Conservation (phyloP, 2,113 vertebrate species). For the Actinemys pallida region DNA sequence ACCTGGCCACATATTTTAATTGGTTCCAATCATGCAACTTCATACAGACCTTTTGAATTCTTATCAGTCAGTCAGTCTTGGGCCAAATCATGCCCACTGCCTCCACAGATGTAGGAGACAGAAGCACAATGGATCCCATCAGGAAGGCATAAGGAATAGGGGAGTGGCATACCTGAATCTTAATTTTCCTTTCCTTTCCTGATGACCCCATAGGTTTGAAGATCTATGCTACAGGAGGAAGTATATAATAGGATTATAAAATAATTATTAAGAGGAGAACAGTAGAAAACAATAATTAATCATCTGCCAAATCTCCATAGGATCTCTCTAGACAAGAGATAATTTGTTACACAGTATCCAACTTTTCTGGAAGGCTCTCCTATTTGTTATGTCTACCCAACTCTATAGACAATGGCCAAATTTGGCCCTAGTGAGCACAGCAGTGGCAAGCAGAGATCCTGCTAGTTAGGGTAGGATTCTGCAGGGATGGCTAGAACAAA, state of each 20-base stretch:
- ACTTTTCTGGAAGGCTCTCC: neutral
- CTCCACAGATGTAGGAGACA: neutral
- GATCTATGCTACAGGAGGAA: neutral
- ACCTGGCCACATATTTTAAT: conserved; percentile 35
- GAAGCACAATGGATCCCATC: neutral
- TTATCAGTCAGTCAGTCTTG: neutral
- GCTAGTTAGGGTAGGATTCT: neutral
- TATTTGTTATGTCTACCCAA: neutral
- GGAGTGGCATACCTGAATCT: neutral
- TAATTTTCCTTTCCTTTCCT: neutral
- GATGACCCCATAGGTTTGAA: neutral
- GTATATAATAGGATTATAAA: neutral
- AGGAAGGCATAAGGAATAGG: neutral
- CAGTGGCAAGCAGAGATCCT: neutral
- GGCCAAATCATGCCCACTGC: neutral
- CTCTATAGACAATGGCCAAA: neutral
- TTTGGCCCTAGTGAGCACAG: neutral
- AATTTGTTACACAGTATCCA: neutral
- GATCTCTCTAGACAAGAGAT: neutral
- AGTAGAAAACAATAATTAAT: neutral
- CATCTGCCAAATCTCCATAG: neutral
- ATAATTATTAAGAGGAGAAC: neutral
- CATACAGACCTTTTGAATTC: neutral
- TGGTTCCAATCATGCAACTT: neutral
- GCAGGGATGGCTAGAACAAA: neutral